These are phyloP conservation scores for Ataeniobius toweri DNA, from an alignment of 2,797 vertebrate species.

Conservation along the genomic window DNA sequence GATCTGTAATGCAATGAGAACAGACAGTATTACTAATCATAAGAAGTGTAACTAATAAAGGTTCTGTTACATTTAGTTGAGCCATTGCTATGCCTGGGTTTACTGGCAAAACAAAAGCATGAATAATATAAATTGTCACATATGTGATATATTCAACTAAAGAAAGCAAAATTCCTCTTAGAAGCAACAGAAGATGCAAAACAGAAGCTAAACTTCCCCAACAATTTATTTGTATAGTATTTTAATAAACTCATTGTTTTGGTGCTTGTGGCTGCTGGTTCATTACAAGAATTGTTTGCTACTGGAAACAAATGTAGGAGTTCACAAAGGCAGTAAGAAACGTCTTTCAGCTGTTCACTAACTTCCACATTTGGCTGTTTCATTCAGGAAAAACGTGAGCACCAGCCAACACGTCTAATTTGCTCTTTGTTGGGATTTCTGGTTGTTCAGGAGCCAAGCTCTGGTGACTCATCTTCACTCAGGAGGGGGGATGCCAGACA, in stretches of 20 bases:
- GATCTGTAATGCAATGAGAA: background rate
- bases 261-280: conserved; percentile 18
- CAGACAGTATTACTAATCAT: conserved; percentile 19
- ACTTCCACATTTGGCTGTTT: conserved; percentile 35
- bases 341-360: conserved; percentile 24
- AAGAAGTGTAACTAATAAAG: conserved; percentile 32
- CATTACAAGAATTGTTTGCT: conserved; percentile 26
- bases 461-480: conserved; percentile 74
- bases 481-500: conserved; percentile 70
- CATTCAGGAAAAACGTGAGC: conserved; percentile 47
- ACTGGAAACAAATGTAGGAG: conserved; percentile 17
- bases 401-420: conserved; percentile 50
- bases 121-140: conserved; percentile 51
- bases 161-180: conserved; percentile 10
- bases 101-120: conserved; percentile 38
- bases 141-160: conserved; percentile 19
- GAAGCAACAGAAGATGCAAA: conserved; percentile 1
- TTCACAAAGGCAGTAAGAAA: conserved; percentile 20
- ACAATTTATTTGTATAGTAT: conserved; percentile 24
- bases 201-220: conserved; percentile 24
- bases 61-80: conserved; percentile 22
- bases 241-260: conserved; percentile 15
- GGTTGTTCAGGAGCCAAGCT: conserved; percentile 63
- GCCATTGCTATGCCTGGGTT: conserved; percentile 15
- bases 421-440: conserved; percentile 60